phyloP scores from a whole-genome alignment of 2,113 vertebrate species.

The Castor canadensis region DNA sequence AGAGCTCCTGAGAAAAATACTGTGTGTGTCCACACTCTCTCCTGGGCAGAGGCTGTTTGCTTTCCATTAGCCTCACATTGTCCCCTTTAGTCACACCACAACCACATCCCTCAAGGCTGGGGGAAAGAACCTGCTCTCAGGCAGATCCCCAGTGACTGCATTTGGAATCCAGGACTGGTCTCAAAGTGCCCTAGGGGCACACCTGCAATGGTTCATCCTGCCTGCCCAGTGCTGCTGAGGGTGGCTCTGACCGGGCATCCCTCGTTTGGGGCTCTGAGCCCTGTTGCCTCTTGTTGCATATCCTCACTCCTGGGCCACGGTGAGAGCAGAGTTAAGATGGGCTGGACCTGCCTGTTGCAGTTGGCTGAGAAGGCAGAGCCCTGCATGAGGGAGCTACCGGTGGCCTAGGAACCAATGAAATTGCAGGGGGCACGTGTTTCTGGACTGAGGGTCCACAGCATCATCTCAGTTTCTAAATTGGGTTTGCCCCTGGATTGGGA shows the following conservation, averaged over 20 bases:
- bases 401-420: background rate
- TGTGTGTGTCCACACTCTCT: constrained; percentile 80
- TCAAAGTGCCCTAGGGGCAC: constrained; percentile 61
- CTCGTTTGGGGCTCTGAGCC: background rate
- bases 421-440: background rate
- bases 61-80: constrained; percentile 89
- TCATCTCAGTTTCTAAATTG: background rate
- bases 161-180: constrained; percentile 83
- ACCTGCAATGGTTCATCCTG: constrained; percentile 77
- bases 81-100: constrained; percentile 85
- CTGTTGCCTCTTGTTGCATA: background rate
- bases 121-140: constrained; percentile 71
- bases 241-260: background rate
- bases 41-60: constrained; percentile 86
- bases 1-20: constrained; percentile 84
- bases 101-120: constrained; percentile 76
- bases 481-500: background rate
- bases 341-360: background rate
- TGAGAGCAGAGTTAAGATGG: background rate
- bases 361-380: background rate
- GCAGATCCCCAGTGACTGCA: constrained; percentile 74
- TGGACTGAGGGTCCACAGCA: background rate
- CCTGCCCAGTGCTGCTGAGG: constrained; percentile 75
- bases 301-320: background rate
- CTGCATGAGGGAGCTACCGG: background rate